Percentiles rank a stretch among this genome's conserved stretches.
phyloP scores from a whole-genome alignment of 1,140 invertebrate species.

The Eumeta japonica region DNA sequence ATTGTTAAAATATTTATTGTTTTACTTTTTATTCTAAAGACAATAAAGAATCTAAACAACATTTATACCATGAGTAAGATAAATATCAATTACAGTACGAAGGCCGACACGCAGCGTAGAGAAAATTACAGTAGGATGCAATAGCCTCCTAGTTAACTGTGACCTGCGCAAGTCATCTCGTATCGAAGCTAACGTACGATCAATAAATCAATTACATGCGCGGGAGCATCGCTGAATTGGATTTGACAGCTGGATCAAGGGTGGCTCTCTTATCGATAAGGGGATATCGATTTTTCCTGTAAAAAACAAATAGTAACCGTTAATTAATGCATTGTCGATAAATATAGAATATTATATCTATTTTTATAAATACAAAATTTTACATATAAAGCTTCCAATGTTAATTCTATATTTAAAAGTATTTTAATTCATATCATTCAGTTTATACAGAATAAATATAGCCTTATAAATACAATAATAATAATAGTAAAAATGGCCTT shows the following conservation, averaged over 20 bases:
- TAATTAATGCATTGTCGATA: no score
- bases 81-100: constrained; percentile 29
- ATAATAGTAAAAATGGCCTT: no score
- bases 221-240: constrained; percentile 50
- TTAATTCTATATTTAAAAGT: no score
- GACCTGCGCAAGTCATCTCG: constrained; percentile 30
- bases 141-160: constrained; percentile 25
- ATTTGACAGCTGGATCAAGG: constrained; percentile 51
- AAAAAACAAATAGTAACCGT: no score
- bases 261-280: constrained; percentile 4
- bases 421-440: not conserved
- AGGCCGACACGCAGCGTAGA: constrained; percentile 46
- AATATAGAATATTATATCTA: no score
- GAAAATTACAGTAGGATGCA: constrained; percentile 43
- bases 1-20: no score
- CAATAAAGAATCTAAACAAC: not conserved
- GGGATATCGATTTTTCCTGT: no score
- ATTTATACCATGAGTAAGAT: constrained; percentile 10
- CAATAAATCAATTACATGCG: constrained; percentile 56
- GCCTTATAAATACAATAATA: no score
- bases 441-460: not conserved
- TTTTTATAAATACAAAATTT: no score
- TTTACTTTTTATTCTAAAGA: not conserved
- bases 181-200: constrained; percentile 55
- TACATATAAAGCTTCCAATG: no score